Conservation (phyloP, 2,888 invertebrate genomes). For the Chaetogeoica ovagalla region DNA sequence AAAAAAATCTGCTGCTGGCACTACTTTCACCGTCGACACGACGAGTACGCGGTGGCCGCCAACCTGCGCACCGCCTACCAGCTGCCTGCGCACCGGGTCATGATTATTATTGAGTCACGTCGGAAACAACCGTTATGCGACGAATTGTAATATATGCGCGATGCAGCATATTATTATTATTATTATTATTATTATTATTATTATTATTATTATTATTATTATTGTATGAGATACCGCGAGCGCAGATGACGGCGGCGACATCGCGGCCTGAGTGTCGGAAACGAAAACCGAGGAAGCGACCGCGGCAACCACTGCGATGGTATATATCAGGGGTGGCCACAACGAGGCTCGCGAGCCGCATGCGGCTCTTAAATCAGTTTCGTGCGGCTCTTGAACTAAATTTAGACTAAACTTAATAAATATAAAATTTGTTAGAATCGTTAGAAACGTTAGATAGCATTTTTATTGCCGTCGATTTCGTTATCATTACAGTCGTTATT, state of each 20-base stretch:
- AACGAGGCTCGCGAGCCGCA: no score
- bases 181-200: constrained; percentile 2
- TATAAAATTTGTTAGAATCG: no score
- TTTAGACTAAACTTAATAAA: no score
- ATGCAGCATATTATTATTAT: no score
- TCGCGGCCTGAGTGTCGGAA: not conserved
- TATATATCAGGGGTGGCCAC: no score
- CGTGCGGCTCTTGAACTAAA: no score
- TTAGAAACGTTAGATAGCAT: no score
- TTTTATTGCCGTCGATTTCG: no score
- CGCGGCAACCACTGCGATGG: no score
- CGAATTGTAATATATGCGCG: not conserved
- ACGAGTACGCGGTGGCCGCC: not conserved
- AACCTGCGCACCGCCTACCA: not conserved
- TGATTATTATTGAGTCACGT: constrained; percentile 46
- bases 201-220: not conserved
- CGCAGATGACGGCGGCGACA: no score
- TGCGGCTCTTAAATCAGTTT: no score
- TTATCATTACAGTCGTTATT: no score
- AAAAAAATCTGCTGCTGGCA: constrained; percentile 12
- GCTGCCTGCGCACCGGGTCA: constrained; percentile 17
- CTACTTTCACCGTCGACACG: constrained; percentile 43
- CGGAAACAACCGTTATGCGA: constrained; percentile 43
- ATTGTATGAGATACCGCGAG: not conserved
- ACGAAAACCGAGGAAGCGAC: not conserved